phyloP scores from a whole-genome alignment of 2,888 invertebrate genomes.

The Eristalis intricaria region DNA sequence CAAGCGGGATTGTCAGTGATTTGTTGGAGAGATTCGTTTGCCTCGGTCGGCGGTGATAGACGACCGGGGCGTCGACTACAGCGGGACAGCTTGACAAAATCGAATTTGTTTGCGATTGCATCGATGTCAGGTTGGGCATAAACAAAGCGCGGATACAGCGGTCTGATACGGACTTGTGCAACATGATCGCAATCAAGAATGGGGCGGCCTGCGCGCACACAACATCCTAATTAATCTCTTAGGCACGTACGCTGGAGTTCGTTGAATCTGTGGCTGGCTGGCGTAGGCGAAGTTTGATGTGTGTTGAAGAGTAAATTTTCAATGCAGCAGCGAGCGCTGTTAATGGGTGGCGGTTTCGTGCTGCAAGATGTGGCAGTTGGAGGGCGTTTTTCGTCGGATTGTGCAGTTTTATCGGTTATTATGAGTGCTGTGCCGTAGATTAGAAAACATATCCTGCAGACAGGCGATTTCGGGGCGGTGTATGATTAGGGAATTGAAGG shows the following conservation, averaged over 20 bases:
- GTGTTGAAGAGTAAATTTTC: neutral
- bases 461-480: too few species aligned
- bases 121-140: neutral
- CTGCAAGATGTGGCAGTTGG: neutral
- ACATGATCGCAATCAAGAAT: neutral
- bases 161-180: neutral
- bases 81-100: neutral
- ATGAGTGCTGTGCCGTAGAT: too few species aligned
- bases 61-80: neutral
- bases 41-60: neutral
- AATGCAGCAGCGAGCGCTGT: neutral
- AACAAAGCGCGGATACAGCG: neutral
- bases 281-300: neutral
- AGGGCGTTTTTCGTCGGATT: too few species aligned
- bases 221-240: neutral
- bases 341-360: neutral
- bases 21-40: conserved; percentile 56
- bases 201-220: neutral
- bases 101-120: neutral
- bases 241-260: neutral
- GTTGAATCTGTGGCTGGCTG: neutral
- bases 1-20: conserved; percentile 60
- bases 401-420: too few species aligned
- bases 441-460: too few species aligned
- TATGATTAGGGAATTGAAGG: too few species aligned